Base-by-base conservation (phyloP, 2,113 vertebrate species). In the Neodon shergylaensis region DNA sequence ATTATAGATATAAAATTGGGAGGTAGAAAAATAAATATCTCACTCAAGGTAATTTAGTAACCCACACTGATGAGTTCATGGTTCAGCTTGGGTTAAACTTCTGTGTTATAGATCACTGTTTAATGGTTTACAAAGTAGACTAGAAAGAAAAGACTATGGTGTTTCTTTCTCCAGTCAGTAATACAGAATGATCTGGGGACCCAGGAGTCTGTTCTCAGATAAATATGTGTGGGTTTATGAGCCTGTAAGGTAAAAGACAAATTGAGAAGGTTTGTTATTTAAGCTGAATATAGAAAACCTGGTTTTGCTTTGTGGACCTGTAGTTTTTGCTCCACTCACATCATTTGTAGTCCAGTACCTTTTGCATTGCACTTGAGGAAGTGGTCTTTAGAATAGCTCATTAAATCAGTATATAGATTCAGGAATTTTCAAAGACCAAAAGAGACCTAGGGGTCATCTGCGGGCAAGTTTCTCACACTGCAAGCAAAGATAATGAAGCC, bases 51-150 rank as follows among this genome's bases (percentile, higher is more conserved):
- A 86, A 90, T 39, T 63, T 61, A 63, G 47, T 68, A n/a, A 91
- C 14, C 33, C 16, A 21, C 13, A n/a, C 11, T 19, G 61, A 36
- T 74, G 3, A 42, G 36, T 78, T 88, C 52, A 47, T 19, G 26
- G 21, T 19, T 77, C 22, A 83, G 7, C 73, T 12, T 47, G 52
- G 65, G 63, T 85, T 26, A 31, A 65, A n/a, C 4, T 49, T 58
- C 24, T 49, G 7, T 24, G 17, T 63, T 84, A 65, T 16, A 49
- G 10, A 90, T 58, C 8, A 79, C 33, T 68, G 36, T 0, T 83
- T 94, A 42, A 49, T 70, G 39, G n/a, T 83, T 85, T 92, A 89
- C 87, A 94, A 88, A 90, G 19, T 36, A 90, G 66, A 73, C 9
- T 52, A 14, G 73, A 66, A 73, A 85, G 39, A 70, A 92, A 16